Percentiles rank a stretch among this genome's conserved stretches.
These are phyloP conservation scores for Eucidaris tribuloides DNA, from an alignment of 35 echinoderm and acorn worm genomes.

Conservation along the genomic window DNA sequence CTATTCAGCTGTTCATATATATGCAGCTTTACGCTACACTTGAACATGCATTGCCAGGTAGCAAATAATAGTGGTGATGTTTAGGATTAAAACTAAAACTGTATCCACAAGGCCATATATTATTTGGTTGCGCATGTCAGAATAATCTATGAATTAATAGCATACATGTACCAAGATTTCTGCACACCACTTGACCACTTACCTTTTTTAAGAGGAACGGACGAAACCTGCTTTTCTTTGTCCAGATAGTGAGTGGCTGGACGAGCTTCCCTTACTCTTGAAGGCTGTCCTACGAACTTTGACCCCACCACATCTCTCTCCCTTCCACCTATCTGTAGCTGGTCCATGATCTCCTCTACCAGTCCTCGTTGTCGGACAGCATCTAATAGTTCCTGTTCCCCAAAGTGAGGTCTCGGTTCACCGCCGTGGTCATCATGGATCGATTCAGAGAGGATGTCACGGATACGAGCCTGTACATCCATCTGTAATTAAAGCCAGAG, in stretches of 20 bases:
- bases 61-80: too few relatives aligned
- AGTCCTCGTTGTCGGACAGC: slow-evolving; percentile 73
- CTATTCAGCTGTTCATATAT: too few relatives aligned
- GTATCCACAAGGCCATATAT: not conserved
- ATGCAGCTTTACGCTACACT: too few relatives aligned
- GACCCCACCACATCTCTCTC: not conserved
- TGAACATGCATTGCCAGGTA: too few relatives aligned
- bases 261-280: not conserved
- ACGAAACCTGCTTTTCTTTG: slow-evolving; percentile 41
- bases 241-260: slow-evolving; percentile 82
- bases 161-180: not conserved
- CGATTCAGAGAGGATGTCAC: slow-evolving; percentile 75
- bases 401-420: slow-evolving; percentile 15
- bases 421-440: slow-evolving; percentile 28
- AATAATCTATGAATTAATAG: not conserved
- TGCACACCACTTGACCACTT: not conserved
- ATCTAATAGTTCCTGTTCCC: slow-evolving; percentile 77
- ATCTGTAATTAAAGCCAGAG: slow-evolving; percentile 66
- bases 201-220: slow-evolving; percentile 87
- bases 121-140: not conserved
- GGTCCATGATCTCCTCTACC: slow-evolving; percentile 89
- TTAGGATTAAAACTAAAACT: not conserved
- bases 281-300: not conserved
- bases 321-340: slow-evolving; percentile 57
- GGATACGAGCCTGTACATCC: slow-evolving; percentile 84